Percentiles rank a stretch among this genome's conserved stretches.
phyloP scores from a whole-genome alignment of 2,113 vertebrate genomes.

The Melanerpes formicivorus region DNA sequence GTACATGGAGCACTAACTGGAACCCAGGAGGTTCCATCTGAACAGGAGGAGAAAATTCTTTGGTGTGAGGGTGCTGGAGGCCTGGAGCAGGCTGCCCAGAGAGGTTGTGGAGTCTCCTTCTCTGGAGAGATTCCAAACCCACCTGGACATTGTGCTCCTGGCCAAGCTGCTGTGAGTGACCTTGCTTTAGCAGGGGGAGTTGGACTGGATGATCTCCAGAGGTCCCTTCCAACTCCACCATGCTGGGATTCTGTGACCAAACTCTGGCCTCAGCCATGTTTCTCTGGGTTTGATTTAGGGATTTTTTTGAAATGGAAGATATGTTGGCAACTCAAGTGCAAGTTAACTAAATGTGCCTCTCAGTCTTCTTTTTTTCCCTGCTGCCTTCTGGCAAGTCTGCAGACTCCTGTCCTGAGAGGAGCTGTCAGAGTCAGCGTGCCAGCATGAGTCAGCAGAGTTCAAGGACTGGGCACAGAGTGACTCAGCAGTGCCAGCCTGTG shows the following conservation, averaged over 20 bases:
- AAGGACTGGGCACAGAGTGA: neutral
- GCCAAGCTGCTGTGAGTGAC: no score
- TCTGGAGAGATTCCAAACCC: no score
- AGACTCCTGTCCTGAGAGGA: rapidly evolving
- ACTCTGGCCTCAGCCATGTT: neutral
- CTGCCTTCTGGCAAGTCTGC: neutral
- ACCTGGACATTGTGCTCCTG: no score
- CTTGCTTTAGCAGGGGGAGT: no score
- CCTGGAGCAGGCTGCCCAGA: no score
- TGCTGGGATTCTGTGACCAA: neutral
- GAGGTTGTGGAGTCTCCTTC: no score
- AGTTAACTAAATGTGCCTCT: rapidly evolving
- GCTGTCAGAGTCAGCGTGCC: neutral
- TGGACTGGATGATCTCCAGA: no score
- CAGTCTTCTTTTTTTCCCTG: neutral
- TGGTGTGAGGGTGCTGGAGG: no score
- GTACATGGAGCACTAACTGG: no score
- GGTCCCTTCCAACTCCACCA: no score
- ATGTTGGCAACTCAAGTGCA: neutral
- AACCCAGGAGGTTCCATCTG: no score
- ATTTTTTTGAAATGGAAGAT: neutral
- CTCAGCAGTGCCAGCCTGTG: slow-evolving; percentile 19
- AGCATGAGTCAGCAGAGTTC: slow-evolving; percentile 20
- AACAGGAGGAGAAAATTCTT: no score
- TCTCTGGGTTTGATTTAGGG: neutral